Base-by-base conservation (phyloP, 2,888 invertebrate species). In the Campaea margaritaria region DNA sequence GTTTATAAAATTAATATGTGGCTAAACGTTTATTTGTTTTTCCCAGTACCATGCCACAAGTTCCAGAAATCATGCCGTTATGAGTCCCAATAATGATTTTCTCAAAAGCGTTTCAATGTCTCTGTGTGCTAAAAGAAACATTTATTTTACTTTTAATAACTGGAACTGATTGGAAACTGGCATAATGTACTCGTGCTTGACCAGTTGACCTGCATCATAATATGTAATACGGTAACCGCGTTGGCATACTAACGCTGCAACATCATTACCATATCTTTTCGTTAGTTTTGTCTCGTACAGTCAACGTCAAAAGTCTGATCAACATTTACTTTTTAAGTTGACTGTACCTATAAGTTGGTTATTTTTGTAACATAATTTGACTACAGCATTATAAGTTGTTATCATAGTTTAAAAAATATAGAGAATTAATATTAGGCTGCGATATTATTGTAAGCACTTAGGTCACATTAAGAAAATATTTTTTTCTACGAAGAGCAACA, bases 21-120 rank as follows among this genome's bases (percentile, higher is more conserved):
- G 72, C 68, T 69, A 74, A 68, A 21, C 21, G 21, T 21, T 21
- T 21, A 21, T 21, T 21, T 21, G 21, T 21, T 21, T 3, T 21
- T 21, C 21, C 21, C 21, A 21, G 21, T 3, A 21, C 5, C 21
- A 21, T 21, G 21, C 21, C 21, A 21, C 21, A 21, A 21, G 21
- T 21, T 21, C 21, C 21, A 21, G 21, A 21, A 21, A 21, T 21
- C 21, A 21, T 21, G 21, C 21, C 21, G 21, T 21, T 34, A 11
- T 11, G 34, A 34, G 45, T 16, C 36, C 21, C 2, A 2, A 54
- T 54, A 46, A 54, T 9, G 39, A 50, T 50, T n/a, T 41, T 15
- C 31, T 36, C 34, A 42, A 59, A 54, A 59, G 49, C 45, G n/a
- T 59, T 54, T 54, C 41, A 27, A 36, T 54, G 59, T 59, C 42